Evolutionary conservation across 2,113 vertebrate genomes (phyloP), one percentile per base, ranked within the genome.

Genomic region (Beaufortia kweichowensis): DNA sequence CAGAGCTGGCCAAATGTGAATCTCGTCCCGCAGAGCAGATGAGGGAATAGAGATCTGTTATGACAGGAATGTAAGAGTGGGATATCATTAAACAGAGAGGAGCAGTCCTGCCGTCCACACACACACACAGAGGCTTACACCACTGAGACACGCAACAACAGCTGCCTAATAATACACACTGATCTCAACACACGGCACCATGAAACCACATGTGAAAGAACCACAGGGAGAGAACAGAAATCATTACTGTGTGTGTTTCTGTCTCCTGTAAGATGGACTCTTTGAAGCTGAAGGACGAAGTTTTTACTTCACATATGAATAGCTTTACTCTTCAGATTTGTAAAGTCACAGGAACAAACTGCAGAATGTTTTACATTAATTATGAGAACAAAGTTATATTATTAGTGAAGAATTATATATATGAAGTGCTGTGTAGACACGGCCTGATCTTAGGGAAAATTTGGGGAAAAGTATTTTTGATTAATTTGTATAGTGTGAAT

Each of bases 31-130:
- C 75, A 81, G 82, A 79, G 84, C 83, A 83, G 85, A 87, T 85
- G 74, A 83, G 81, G 79, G 84, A 88, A 87, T 86, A 81, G 81
- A 86, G 85, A 88, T 85, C 53, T 69, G 75, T 79, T 83, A 85
- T 84, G 88, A 83, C 74, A 86, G 85, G 88, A 91, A 91, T 90
- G 90, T 60, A 73, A 87, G 78, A 80, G 83, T 81, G 83, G 89
- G 87, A 89, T 89, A 88, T 88, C 83, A 85, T 91, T 88, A 87
- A 79, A 86, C 73, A 55, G 60, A 56, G 77, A 6, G 71, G 79
- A 86, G 87, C 84, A 81, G 79, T 75, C 67, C 61, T 61, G 65
- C 81, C 77, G 71, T 82, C 70, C 84, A 56, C 85, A 79, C 84
- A n/a, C n/a, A n/a, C 84, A 56, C 85, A 86, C 70, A 39, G 64